Conservation (phyloP, 2,797 vertebrate genomes). For the Hemibagrus guttatus region DNA sequence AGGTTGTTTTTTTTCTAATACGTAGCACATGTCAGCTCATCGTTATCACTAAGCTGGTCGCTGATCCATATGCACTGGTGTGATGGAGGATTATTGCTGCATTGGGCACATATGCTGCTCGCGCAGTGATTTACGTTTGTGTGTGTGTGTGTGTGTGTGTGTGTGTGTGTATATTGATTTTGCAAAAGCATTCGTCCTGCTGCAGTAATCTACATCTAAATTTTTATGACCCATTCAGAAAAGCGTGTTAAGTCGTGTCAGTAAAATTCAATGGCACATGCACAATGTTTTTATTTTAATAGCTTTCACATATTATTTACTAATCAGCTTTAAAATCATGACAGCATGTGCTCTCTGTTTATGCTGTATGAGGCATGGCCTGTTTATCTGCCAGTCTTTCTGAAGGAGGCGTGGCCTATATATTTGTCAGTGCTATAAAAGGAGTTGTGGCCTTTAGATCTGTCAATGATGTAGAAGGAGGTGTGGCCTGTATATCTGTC, state of each 20-base stretch:
- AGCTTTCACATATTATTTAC: not conserved
- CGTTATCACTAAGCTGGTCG: conserved; percentile 15
- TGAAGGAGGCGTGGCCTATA: not conserved
- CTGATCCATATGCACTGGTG: conserved; percentile 40
- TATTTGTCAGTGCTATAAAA: not conserved
- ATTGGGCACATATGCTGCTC: conserved; percentile 46
- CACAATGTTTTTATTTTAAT: not conserved
- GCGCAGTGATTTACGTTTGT: not conserved
- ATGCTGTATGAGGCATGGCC: too few species aligned
- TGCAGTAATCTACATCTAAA: not conserved
- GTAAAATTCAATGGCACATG: not conserved
- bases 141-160: not conserved
- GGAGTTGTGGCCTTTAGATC: not conserved
- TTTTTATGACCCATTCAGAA: not conserved
- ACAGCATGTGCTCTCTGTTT: too few species aligned
- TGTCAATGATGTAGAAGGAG: not conserved
- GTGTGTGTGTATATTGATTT: not conserved
- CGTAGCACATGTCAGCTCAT: not conserved
- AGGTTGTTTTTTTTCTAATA: conserved; percentile 21
- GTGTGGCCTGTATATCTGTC: not conserved
- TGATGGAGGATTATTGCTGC: conserved; percentile 29
- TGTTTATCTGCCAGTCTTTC: not conserved
- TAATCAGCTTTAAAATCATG: not conserved
- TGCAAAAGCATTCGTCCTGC: not conserved
- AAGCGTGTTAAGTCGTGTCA: not conserved